phyloP scores from a whole-genome alignment of 1,140 invertebrate species.

The Drosophila pseudoananassae region DNA sequence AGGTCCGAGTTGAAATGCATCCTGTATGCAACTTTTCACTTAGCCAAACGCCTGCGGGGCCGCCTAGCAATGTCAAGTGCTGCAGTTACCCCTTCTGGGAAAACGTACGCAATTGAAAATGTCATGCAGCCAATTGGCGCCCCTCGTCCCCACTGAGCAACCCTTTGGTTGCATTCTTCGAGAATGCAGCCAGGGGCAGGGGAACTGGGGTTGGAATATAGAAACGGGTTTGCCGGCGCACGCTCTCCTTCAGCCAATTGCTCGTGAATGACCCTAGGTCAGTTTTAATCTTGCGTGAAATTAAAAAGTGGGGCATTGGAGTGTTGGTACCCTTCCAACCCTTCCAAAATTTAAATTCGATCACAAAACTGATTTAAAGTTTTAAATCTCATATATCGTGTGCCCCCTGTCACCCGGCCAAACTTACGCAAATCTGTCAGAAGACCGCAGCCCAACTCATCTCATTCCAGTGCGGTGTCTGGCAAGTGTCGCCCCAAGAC shows the following conservation, averaged over 20 bases:
- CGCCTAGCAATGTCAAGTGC: conserved; percentile 51
- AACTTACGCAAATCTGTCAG: conserved; percentile 74
- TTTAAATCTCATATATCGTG: conserved; percentile 20
- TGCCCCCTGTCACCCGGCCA: conserved; percentile 26
- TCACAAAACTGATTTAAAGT: not conserved
- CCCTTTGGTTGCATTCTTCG: conserved; percentile 37
- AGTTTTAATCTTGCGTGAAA: conserved; percentile 68
- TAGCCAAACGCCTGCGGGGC: conserved; percentile 27
- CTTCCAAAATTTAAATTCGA: no score
- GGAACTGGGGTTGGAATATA: not conserved
- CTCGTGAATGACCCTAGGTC: conserved; percentile 64
- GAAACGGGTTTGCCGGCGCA: conserved; percentile 48
- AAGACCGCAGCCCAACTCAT: conserved; percentile 65
- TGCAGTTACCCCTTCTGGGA: conserved; percentile 51
- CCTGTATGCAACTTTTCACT: conserved; percentile 27
- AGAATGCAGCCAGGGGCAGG: conserved; percentile 3
- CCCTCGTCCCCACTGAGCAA: conserved; percentile 47
- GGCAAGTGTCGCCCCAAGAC: conserved; percentile 66
- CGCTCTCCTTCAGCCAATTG: conserved; percentile 31
- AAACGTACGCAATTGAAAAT: conserved; percentile 42
- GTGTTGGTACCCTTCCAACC: no score
- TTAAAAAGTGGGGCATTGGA: conserved; percentile 24
- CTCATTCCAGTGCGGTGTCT: conserved; percentile 30
- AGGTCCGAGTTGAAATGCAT: not conserved
- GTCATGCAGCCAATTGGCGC: conserved; percentile 65